These are phyloP conservation scores for Sciurus vulgaris DNA, from an alignment of 2,797 vertebrate genomes.

Conservation along the genomic window DNA sequence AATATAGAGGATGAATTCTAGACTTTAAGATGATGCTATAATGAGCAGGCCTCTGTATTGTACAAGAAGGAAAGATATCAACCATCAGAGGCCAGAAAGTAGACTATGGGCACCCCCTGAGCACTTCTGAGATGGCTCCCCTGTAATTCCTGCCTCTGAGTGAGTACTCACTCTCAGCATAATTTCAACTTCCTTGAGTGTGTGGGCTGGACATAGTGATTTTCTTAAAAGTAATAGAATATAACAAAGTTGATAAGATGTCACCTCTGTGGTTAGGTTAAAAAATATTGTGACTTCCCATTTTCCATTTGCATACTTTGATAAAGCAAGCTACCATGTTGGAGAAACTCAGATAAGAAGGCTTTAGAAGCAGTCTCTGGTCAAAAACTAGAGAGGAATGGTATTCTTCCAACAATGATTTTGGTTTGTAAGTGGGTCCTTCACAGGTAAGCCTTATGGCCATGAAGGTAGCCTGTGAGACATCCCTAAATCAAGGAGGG, in stretches of 20 bases:
- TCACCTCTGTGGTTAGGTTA: neutral
- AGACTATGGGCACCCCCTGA: neutral
- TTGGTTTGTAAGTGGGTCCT: neutral
- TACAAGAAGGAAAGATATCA: neutral
- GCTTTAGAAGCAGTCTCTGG: neutral
- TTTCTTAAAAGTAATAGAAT: neutral
- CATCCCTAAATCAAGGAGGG: neutral
- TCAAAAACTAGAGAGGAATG: neutral
- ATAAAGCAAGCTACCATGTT: neutral
- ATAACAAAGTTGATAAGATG: neutral
- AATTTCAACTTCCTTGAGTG: neutral
- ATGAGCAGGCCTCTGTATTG: neutral
- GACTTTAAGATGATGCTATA: neutral
- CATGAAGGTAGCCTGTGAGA: neutral
- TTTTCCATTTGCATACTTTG: neutral
- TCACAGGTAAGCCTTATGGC: neutral
- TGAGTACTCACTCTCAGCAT: neutral
- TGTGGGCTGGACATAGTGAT: neutral
- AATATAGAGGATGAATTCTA: neutral
- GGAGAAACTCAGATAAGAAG: neutral
- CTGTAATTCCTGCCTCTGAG: neutral
- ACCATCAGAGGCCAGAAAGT: neutral
- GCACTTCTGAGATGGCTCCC: neutral
- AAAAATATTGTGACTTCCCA: neutral
- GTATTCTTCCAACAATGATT: neutral